These are phyloP conservation scores for Atrichornis clamosus DNA, from an alignment of 2,113 vertebrate genomes.

Conservation along the genomic window DNA sequence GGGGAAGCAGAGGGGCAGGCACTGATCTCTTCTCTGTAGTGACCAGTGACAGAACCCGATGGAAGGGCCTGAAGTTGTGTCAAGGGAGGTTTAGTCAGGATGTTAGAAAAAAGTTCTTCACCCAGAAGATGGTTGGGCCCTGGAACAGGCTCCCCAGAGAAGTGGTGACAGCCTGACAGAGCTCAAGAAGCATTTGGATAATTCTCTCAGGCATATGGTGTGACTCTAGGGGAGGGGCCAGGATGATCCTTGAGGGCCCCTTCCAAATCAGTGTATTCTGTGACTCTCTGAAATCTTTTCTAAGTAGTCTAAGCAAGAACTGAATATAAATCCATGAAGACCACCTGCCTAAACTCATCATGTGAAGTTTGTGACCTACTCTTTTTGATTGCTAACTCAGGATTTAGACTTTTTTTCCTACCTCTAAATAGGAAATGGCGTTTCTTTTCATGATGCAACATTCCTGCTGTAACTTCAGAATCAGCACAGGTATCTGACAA, in stretches of 20 bases:
- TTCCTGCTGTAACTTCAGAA: background rate
- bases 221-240: background rate
- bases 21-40: background rate
- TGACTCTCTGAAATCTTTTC: background rate
- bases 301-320: background rate
- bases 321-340: background rate
- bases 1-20: background rate
- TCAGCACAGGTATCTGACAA: background rate
- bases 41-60: rapidly evolving
- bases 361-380: background rate
- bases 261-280: background rate
- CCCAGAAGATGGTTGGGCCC: background rate
- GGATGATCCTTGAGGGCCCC: background rate
- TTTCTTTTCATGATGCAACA: background rate
- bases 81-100: background rate
- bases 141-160: background rate
- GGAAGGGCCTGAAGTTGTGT: background rate
- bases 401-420: background rate
- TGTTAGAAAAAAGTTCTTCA: background rate
- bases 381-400: background rate
- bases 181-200: background rate
- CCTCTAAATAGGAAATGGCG: background rate
- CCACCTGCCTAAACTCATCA: background rate
- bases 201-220: too few species aligned
- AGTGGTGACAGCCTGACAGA: background rate